These are phyloP conservation scores for Syngnathus scovelli DNA, from an alignment of 2,113 vertebrate species.

Conservation along the genomic window DNA sequence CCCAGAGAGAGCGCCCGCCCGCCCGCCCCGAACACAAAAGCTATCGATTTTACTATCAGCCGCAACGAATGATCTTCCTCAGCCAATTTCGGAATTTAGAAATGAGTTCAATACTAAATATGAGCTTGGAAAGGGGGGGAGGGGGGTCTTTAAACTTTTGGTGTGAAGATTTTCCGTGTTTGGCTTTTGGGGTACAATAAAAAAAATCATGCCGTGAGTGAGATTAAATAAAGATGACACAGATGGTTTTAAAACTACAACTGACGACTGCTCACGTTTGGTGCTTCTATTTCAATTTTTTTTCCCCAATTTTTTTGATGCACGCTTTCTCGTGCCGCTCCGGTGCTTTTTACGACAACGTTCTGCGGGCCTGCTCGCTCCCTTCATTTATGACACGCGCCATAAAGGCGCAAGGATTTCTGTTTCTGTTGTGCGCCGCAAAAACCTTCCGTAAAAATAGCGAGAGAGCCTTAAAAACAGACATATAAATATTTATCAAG, in stretches of 20 bases:
- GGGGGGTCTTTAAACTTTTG: constrained; percentile 66
- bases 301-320: constrained; percentile 43
- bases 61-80: constrained; percentile 74
- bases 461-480: constrained; percentile 19
- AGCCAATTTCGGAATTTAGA: constrained; percentile 72
- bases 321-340: constrained; percentile 40
- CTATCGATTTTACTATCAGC: constrained; percentile 78
- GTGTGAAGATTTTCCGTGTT: constrained; percentile 53
- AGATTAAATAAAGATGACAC: constrained; percentile 63
- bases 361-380: constrained; percentile 43
- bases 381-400: constrained; percentile 61
- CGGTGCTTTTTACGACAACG: constrained; percentile 59
- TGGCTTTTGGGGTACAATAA: constrained; percentile 43
- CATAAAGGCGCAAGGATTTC: constrained; percentile 56
- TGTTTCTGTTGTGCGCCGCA: constrained; percentile 48
- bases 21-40: constrained; percentile 64
- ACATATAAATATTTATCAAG: constrained; percentile 63
- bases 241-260: constrained; percentile 53
- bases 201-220: constrained; percentile 23
- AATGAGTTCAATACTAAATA: constrained; percentile 76
- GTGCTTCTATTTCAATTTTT: constrained; percentile 31
- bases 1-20: constrained; percentile 34
- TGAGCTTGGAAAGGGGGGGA: constrained; percentile 55
- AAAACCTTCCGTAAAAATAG: constrained; percentile 50
- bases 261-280: constrained; percentile 29